phyloP scores from a whole-genome alignment of 2,797 vertebrate species.

The Choloepus didactylus region DNA sequence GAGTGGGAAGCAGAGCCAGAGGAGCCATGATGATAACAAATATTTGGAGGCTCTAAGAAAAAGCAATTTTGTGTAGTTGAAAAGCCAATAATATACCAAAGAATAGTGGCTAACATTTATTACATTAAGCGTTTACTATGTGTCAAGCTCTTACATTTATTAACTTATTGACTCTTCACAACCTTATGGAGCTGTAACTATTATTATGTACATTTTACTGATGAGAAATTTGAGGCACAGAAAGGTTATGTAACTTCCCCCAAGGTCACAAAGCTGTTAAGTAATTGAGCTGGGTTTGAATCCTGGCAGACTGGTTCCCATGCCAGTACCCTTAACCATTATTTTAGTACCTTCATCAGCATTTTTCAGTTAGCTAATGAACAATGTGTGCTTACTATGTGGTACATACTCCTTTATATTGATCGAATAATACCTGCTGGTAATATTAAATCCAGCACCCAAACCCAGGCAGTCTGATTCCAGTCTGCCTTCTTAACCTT shows the following conservation, averaged over 20 bases:
- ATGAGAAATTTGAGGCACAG: background rate
- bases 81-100: background rate
- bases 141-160: background rate
- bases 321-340: background rate
- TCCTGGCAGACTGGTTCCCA: background rate
- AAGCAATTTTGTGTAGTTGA: background rate
- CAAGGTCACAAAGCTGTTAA: background rate
- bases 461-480: background rate
- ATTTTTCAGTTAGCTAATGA: background rate
- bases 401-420: background rate
- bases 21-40: background rate
- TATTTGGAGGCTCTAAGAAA: background rate
- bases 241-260: background rate
- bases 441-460: background rate
- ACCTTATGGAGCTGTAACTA: background rate
- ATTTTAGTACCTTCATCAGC: background rate
- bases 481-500: background rate
- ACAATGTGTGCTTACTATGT: background rate
- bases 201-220: constrained; percentile 4
- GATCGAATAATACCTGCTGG: background rate
- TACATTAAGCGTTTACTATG: background rate
- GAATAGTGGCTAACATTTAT: background rate
- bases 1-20: background rate
- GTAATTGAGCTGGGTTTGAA: background rate
- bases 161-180: background rate